Conservation (phyloP, 1,140 invertebrate genomes). For the Neotoxoptera formosana region DNA sequence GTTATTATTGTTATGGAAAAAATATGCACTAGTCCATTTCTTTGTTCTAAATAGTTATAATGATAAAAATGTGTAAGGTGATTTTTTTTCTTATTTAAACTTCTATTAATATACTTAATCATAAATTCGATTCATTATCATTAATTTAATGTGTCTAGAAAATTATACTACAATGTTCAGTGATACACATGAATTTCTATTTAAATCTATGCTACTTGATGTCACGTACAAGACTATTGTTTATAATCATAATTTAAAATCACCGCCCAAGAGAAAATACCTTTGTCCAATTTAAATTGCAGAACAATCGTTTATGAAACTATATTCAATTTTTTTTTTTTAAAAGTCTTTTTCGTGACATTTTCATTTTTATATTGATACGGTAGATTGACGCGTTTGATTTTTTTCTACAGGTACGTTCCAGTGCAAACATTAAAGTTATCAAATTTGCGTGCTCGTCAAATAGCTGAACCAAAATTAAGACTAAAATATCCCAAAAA, state of each 20-base stretch:
- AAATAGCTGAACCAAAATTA: slow-evolving; percentile 14
- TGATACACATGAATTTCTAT: background rate
- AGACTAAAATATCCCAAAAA: slow-evolving; percentile 46
- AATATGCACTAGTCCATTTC: background rate
- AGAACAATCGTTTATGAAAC: slow-evolving; percentile 42
- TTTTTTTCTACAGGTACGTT: slow-evolving; percentile 38
- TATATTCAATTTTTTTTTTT: background rate
- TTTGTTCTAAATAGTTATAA: background rate
- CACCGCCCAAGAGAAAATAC: background rate
- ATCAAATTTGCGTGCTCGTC: slow-evolving; percentile 32
- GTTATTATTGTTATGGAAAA: background rate
- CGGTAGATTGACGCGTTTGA: background rate
- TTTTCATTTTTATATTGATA: slow-evolving; percentile 1
- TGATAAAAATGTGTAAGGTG: background rate
- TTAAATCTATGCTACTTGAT: background rate
- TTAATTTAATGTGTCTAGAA: background rate
- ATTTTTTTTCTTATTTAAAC: background rate
- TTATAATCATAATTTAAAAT: slow-evolving; percentile 21
- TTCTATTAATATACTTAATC: background rate
- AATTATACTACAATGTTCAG: background rate
- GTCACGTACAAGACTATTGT: slow-evolving; percentile 43
- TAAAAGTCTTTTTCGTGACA: background rate
- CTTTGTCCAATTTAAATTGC: background rate
- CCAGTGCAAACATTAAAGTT: slow-evolving; percentile 40
- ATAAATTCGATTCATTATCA: background rate